Conservation (phyloP, 2,888 invertebrate genomes). For the Lymantria monacha region DNA sequence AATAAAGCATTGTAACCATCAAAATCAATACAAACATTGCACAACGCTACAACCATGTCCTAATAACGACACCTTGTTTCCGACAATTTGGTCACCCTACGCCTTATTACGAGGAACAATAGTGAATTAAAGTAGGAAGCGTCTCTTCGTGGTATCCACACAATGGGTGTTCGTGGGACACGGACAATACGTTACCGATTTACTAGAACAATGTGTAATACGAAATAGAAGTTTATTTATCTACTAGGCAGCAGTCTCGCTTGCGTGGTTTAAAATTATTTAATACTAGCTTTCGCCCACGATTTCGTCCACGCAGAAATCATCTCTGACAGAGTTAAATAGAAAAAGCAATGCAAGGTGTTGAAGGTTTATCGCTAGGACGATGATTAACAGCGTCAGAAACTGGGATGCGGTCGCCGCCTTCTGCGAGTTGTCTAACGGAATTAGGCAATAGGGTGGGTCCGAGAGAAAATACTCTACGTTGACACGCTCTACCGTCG, state of each 20-base stretch:
- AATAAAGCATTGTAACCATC: too few species aligned
- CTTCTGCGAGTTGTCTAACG: too few species aligned
- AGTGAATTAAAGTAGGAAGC: constrained; percentile 33
- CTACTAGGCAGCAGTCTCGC: not conserved
- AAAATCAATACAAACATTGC: constrained; percentile 2
- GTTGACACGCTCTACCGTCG: too few species aligned
- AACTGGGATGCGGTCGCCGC: too few species aligned
- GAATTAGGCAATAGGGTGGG: too few species aligned
- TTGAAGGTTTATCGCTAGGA: too few species aligned
- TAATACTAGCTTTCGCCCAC: too few species aligned
- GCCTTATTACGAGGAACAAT: constrained; percentile 29
- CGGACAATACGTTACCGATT: constrained; percentile 31
- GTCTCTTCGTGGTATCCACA: constrained; percentile 36
- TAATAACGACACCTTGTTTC: constrained; percentile 9
- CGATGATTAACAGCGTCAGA: too few species aligned
- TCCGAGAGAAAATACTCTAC: too few species aligned
- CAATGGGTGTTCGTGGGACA: constrained; percentile 38
- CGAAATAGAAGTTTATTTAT: constrained; percentile 1
- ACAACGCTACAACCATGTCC: constrained; percentile 1
- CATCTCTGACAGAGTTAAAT: too few species aligned
- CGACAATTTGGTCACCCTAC: constrained; percentile 25
- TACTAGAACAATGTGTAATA: constrained; percentile 18
- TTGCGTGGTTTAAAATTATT: not conserved
- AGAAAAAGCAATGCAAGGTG: too few species aligned
- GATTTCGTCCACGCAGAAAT: too few species aligned